These are phyloP conservation scores for Premnoplex brunnescens DNA, from an alignment of 2,797 vertebrate genomes.

Conservation along the genomic window DNA sequence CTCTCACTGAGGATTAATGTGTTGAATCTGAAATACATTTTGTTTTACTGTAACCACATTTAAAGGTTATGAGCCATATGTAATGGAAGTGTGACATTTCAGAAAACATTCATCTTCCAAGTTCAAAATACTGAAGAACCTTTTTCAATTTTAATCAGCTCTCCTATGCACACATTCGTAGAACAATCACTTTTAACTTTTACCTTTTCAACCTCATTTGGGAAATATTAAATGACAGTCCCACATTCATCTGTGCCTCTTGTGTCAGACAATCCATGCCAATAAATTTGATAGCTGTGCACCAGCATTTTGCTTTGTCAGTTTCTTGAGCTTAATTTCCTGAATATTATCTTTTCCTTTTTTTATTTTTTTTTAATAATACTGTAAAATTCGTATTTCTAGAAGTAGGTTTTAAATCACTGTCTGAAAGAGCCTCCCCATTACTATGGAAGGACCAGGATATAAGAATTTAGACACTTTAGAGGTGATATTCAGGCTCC, in stretches of 20 bases:
- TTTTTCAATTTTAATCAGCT: not conserved
- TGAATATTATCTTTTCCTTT: not conserved
- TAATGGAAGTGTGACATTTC: slow-evolving; percentile 44
- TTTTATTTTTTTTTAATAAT: not conserved
- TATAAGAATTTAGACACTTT: not conserved
- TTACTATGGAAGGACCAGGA: not conserved
- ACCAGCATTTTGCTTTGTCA: not conserved
- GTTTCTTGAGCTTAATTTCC: not conserved
- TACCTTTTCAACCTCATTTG: not conserved
- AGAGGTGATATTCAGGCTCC: not conserved
- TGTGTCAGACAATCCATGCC: not conserved
- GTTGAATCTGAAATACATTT: not conserved
- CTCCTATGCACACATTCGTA: not conserved
- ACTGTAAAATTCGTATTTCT: not conserved
- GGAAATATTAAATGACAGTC: not conserved
- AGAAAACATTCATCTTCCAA: not conserved
- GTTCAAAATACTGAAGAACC: slow-evolving; percentile 7
- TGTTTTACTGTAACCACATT: not conserved
- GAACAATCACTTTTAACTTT: not conserved
- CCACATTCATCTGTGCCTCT: not conserved
- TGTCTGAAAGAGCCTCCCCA: not conserved
- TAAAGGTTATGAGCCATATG: slow-evolving; percentile 53
- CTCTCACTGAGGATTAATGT: not conserved
- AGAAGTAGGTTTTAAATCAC: not conserved
- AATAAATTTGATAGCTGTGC: not conserved